Conservation (phyloP, 2,113 vertebrate species). For the Odontesthes bonariensis region DNA sequence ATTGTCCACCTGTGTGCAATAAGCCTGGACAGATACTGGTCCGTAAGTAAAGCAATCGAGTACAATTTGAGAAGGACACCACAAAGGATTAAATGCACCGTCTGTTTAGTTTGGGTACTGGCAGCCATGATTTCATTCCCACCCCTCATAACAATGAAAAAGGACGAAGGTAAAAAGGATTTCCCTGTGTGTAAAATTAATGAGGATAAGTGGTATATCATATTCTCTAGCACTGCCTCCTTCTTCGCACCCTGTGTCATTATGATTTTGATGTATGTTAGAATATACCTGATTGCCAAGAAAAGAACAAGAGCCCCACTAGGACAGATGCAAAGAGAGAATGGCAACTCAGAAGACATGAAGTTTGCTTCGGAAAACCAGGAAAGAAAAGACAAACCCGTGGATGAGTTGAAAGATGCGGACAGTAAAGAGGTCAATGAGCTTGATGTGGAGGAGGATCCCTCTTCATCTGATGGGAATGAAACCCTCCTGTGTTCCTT, state of each 20-base stretch:
- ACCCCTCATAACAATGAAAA: constrained; percentile 90
- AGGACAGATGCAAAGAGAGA: constrained; percentile 65
- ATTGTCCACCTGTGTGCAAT: constrained; percentile 88
- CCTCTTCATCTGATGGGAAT: constrained; percentile 72
- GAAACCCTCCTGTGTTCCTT: constrained; percentile 62
- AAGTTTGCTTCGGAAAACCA: constrained; percentile 69
- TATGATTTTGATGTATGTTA: constrained; percentile 92
- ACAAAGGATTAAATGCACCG: constrained; percentile 89
- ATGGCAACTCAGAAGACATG: constrained; percentile 59
- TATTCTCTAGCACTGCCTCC: constrained; percentile 91
- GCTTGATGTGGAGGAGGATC: constrained; percentile 68
- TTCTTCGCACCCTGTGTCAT: constrained; percentile 95
- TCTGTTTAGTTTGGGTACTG: constrained; percentile 91
- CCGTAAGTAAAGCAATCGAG: constrained; percentile 90
- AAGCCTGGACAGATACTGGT: constrained; percentile 96
- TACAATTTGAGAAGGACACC: constrained; percentile 93
- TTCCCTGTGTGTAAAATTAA: constrained; percentile 86
- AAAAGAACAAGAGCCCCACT: constrained; percentile 84
- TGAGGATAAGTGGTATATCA: constrained; percentile 91
- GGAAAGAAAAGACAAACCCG: constrained; percentile 67
- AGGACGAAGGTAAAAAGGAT: constrained; percentile 78
- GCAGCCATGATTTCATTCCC: constrained; percentile 93
- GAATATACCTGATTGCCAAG: constrained; percentile 94
- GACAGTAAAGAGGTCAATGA: constrained; percentile 36
- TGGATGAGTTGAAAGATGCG: background rate